Conservation (phyloP, 2,113 vertebrate genomes). For the Carassius gibelio region DNA sequence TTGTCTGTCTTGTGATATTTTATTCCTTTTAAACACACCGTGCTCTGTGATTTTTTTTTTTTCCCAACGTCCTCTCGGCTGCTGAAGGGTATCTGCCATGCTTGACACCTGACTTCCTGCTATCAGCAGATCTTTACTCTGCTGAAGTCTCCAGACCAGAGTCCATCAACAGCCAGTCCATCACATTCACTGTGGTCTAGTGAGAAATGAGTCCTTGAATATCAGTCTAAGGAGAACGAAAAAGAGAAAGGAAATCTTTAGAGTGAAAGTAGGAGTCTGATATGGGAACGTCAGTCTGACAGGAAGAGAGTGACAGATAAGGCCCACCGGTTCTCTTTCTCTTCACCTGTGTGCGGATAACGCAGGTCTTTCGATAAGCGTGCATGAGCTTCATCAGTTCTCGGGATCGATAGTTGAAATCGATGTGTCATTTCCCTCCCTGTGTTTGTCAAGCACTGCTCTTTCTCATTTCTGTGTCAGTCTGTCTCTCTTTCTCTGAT, state of each 20-base stretch:
- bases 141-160: slow-evolving; percentile 22
- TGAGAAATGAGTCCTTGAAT: slow-evolving; percentile 21
- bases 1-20: slow-evolving; percentile 22
- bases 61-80: slow-evolving; percentile 18
- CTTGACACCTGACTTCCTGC: slow-evolving; percentile 31
- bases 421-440: slow-evolving; percentile 42
- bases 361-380: slow-evolving; percentile 40
- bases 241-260: slow-evolving; percentile 14
- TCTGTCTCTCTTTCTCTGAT: neutral
- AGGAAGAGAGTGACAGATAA: slow-evolving; percentile 33
- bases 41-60: slow-evolving; percentile 11
- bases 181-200: slow-evolving; percentile 13
- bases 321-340: neutral
- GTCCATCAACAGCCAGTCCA: neutral
- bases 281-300: neutral
- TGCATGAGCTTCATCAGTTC: slow-evolving; percentile 18
- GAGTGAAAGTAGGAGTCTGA: neutral
- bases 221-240: neutral
- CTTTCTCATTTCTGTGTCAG: slow-evolving; percentile 36
- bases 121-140: slow-evolving; percentile 46
- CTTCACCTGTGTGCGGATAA: neutral
- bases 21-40: slow-evolving; percentile 28
- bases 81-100: slow-evolving; percentile 32
- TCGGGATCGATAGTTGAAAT: slow-evolving; percentile 43
- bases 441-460: slow-evolving; percentile 48